phyloP scores from a whole-genome alignment of 1,140 invertebrate genomes.

The Eufriesea mexicana region DNA sequence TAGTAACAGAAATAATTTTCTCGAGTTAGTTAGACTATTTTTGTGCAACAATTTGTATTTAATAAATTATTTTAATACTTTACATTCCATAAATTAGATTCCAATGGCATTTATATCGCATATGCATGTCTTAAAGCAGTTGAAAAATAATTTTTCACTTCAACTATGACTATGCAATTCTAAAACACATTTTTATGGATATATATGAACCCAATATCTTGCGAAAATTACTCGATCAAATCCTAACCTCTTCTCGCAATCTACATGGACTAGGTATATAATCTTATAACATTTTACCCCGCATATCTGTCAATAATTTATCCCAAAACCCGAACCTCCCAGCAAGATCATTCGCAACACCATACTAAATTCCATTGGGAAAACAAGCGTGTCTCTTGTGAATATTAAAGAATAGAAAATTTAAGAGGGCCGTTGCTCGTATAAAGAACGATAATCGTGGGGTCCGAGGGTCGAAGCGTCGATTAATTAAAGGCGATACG shows the following conservation, averaged over 20 bases:
- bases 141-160: too few relatives aligned
- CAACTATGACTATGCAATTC: too few relatives aligned
- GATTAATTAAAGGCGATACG: slow-evolving; percentile 38
- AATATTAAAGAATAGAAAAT: slow-evolving; percentile 51
- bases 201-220: too few relatives aligned
- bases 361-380: neutral
- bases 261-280: neutral
- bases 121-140: too few relatives aligned
- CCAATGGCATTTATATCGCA: too few relatives aligned
- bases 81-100: too few relatives aligned
- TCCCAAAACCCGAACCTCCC: neutral
- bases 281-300: neutral
- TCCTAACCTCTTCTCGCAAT: neutral
- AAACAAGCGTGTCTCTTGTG: slow-evolving; percentile 19
- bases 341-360: neutral
- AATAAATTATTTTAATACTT: too few relatives aligned
- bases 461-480: slow-evolving; percentile 14
- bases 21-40: too few relatives aligned
- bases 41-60: too few relatives aligned
- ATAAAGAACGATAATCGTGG: slow-evolving; percentile 51
- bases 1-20: too few relatives aligned
- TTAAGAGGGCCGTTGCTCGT: slow-evolving; percentile 17
- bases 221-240: neutral
- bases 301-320: neutral
- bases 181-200: too few relatives aligned